Base-by-base conservation (phyloP, 2,797 vertebrate species). In the Pseudomugil gertrudae region DNA sequence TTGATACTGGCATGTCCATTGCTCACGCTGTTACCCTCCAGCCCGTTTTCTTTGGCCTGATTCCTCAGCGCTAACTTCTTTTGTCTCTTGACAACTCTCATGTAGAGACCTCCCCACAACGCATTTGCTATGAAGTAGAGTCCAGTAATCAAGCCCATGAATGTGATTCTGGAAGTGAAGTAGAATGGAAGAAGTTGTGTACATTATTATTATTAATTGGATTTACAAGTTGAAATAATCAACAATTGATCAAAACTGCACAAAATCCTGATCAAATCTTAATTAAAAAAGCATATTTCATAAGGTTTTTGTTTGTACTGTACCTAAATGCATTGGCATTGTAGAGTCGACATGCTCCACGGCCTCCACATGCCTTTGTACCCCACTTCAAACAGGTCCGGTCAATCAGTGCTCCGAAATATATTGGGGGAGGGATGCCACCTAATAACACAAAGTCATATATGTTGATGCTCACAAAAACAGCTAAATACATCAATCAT, bases 381-480 rank as follows among this genome's bases (percentile, higher is more conserved):
- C 92, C 92, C 98, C 92, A 94, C 43, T 97, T 98, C 90, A 99
- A 89, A 90, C 97, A 99, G 0, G 95, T 96, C 14, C 78, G 93
- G 72, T 99, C 98, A 76, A 98, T 94, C 82, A 98, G 87, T 5
- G 94, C 93, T 65, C 98, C 95, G 19, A 97, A 96, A 77, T 96
- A 96, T 81, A 99, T 95, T 1, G 96, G 95, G 40, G 97, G 95
- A 38, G 97, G 96, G 66, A 99, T 98, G 65, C 96, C 96, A 90
- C 96, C 98, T 99, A 74, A n/a, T 69, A 79, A 73, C n/a, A 68
- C 21, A 81, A 4, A 29, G 40, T 55, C 4, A 67, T 17, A 53
- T n/a, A 2, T 1, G 0, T 4, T 47, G 19, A n/a, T 5, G 33
- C 14, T 23, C 9, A 13, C 13, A 53, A 32, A 14, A 11, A 48